phyloP scores from a whole-genome alignment of 35 echinoderm and acorn worm species.

The Strongylocentrotus purpuratus region DNA sequence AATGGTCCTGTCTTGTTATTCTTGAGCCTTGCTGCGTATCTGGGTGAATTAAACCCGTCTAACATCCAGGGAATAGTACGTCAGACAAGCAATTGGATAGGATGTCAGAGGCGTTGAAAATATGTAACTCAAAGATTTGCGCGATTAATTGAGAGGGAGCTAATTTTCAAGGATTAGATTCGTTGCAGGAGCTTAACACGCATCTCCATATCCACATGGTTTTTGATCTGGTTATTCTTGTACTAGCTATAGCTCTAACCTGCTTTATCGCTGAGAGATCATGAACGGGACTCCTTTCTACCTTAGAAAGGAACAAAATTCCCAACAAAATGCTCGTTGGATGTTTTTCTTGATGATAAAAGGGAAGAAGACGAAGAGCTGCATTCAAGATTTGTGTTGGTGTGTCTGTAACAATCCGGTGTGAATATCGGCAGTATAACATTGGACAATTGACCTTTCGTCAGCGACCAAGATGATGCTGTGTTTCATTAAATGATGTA shows the following conservation, averaged over 20 bases:
- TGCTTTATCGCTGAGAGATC: not conserved
- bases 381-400: not conserved
- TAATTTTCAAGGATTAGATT: not conserved
- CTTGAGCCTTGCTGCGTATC: not conserved
- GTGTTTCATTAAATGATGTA: not conserved
- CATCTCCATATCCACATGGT: not conserved
- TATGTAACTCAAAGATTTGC: not conserved
- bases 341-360: not conserved
- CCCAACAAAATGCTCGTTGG: too few relatives aligned
- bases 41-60: not conserved
- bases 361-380: not conserved
- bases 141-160: not conserved
- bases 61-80: not conserved
- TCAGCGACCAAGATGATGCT: not conserved
- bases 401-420: not conserved
- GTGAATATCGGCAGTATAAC: not conserved
- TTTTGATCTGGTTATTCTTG: not conserved
- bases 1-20: not conserved
- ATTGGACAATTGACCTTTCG: not conserved
- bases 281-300: not conserved
- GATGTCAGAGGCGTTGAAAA: not conserved
- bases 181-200: not conserved
- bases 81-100: not conserved
- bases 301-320: too few relatives aligned
- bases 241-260: not conserved